Conservation (phyloP, 2,797 vertebrate genomes). For the Lutjanus argentimaculatus region DNA sequence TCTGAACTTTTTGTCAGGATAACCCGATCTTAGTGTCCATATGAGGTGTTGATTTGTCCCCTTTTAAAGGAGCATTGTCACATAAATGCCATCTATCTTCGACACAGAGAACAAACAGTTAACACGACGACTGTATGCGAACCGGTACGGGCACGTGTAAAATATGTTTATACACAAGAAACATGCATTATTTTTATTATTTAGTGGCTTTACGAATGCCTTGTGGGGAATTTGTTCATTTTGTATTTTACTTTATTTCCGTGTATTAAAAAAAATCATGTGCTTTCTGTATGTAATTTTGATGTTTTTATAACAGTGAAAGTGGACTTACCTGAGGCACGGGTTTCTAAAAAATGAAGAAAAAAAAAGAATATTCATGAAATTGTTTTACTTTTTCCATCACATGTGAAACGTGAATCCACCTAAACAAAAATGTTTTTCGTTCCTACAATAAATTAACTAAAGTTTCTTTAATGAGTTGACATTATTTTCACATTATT, state of each 20-base stretch:
- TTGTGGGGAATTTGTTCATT: conserved; percentile 85
- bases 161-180: conserved; percentile 95
- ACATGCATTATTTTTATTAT: conserved; percentile 95
- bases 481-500: conserved; percentile 60
- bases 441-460: conserved; percentile 88
- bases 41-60: conserved; percentile 43
- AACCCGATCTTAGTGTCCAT: conserved; percentile 63
- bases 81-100: conserved; percentile 49
- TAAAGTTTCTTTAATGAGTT: conserved; percentile 82
- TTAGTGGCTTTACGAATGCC: conserved; percentile 92
- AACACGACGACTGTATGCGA: conserved; percentile 67
- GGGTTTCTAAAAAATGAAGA: conserved; percentile 70
- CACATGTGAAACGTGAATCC: conserved; percentile 88
- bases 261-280: conserved; percentile 91
- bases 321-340: conserved; percentile 86
- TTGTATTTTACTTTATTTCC: conserved; percentile 88
- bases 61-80: conserved; percentile 55
- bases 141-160: conserved; percentile 93
- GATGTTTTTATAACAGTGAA: conserved; percentile 91
- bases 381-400: conserved; percentile 80
- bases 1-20: conserved; percentile 69
- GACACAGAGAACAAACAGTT: conserved; percentile 46
- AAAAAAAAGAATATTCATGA: conserved; percentile 70
- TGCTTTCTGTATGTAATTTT: conserved; percentile 90
- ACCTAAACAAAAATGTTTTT: conserved; percentile 85